Conservation (phyloP, 1,140 invertebrate genomes). For the Theocolax elegans region DNA sequence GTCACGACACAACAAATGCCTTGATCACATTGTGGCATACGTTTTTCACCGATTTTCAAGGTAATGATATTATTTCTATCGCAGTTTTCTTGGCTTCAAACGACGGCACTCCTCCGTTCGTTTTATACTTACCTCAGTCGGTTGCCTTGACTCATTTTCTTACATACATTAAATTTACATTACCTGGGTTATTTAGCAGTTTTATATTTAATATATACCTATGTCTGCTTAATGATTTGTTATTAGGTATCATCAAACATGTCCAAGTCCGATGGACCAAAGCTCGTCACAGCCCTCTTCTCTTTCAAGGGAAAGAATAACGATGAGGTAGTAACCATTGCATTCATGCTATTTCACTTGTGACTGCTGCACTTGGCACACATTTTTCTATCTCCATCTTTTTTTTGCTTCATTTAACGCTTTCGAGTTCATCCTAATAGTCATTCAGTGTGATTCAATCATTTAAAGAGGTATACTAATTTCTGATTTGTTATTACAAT, state of each 20-base stretch:
- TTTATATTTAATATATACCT: neutral
- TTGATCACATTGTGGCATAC: conserved; percentile 5
- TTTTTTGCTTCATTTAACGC: conserved; percentile 15
- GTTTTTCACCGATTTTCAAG: conserved; percentile 23
- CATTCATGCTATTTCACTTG: neutral
- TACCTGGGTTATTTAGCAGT: neutral
- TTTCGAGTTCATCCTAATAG: neutral
- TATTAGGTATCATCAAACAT: conserved; percentile 46
- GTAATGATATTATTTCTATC: too few relatives aligned
- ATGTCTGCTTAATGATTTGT: too few relatives aligned
- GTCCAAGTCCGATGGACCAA: conserved; percentile 70
- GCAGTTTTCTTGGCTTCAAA: conserved; percentile 19
- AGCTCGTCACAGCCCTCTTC: conserved; percentile 89
- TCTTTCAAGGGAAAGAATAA: conserved; percentile 96
- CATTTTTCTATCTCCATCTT: conserved; percentile 6
- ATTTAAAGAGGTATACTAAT: neutral
- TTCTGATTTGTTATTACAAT: too few relatives aligned
- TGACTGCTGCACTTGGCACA: conserved; percentile 34
- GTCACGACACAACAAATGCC: too few relatives aligned
- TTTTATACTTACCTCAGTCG: conserved; percentile 32
- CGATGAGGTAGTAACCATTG: conserved; percentile 81
- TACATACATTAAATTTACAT: neutral
- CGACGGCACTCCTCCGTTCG: conserved; percentile 3
- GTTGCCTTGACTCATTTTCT: conserved; percentile 13
- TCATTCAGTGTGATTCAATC: neutral